Percentiles rank a stretch among this genome's conserved stretches.
phyloP scores from a whole-genome alignment of 2,888 invertebrate genomes.

The Harmothoe impar region DNA sequence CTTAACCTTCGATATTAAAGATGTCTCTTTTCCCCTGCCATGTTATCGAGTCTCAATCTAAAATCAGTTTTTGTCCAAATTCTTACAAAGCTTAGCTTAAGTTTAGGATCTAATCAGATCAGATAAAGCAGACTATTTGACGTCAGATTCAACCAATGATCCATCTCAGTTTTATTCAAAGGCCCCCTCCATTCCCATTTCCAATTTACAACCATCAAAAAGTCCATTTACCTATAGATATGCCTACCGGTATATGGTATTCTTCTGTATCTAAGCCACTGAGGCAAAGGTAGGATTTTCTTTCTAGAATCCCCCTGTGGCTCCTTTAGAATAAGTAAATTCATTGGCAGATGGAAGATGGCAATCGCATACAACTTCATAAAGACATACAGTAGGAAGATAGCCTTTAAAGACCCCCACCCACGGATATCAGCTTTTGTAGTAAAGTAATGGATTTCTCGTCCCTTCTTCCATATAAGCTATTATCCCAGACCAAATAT shows the following conservation, averaged over 20 bases:
- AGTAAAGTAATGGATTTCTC: not conserved
- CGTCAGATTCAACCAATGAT: not conserved
- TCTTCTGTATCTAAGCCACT: too few relatives aligned
- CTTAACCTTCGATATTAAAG: too few relatives aligned
- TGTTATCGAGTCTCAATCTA: too few relatives aligned
- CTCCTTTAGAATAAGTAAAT: not conserved
- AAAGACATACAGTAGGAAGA: not conserved
- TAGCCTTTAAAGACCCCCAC: not conserved
- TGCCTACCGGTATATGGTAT: too few relatives aligned
- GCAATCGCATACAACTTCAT: not conserved
- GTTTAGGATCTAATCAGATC: conserved; percentile 1
- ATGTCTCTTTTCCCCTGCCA: too few relatives aligned
- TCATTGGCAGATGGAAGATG: not conserved
- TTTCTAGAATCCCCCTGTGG: not conserved
- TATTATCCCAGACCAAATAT: not conserved
- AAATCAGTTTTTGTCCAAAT: too few relatives aligned
- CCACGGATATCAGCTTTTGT: not conserved
- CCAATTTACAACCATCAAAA: not conserved
- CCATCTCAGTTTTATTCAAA: not conserved
- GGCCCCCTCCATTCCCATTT: not conserved
- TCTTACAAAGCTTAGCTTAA: not conserved
- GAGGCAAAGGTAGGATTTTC: not conserved
- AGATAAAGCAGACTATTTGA: not conserved
- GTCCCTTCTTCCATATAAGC: not conserved
- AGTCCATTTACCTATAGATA: too few relatives aligned